Conservation (phyloP, 2,888 invertebrate genomes). For the Alloscopus bannaensis region DNA sequence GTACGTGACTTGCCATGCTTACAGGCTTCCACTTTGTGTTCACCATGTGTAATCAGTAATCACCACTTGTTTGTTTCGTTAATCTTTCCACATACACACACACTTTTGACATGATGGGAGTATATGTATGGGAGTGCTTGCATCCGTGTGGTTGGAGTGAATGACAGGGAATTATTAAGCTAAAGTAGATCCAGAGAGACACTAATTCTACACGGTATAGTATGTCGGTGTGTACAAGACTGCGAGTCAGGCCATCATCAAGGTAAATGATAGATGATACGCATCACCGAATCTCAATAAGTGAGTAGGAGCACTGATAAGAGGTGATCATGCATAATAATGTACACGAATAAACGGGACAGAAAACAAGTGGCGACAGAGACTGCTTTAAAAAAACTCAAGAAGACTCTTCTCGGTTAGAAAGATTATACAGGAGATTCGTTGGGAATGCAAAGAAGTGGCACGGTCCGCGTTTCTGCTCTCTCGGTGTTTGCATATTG, state of each 20-base stretch:
- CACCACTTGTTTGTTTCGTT: slow-evolving; percentile 45
- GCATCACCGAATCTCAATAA: slow-evolving; percentile 31
- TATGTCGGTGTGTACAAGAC: background rate
- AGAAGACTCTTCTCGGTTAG: background rate
- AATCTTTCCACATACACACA: slow-evolving; percentile 19
- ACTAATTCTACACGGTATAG: background rate
- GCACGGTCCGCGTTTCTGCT: background rate
- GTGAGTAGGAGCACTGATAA: slow-evolving; percentile 14
- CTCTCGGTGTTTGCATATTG: background rate
- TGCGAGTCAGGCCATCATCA: background rate
- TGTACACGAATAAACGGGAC: background rate
- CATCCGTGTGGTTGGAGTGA: background rate
- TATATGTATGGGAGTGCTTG: no score
- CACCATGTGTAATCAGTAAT: slow-evolving; percentile 44
- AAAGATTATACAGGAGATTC: background rate
- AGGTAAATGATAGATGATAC: slow-evolving; percentile 23
- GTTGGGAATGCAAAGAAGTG: background rate
- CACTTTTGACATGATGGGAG: slow-evolving; percentile 6
- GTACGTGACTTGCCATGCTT: no score
- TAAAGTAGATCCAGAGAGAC: background rate
- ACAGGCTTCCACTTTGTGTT: no score
- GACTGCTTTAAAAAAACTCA: background rate
- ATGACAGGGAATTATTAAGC: slow-evolving; percentile 27
- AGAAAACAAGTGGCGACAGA: slow-evolving; percentile 8
- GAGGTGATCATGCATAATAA: slow-evolving; percentile 23